Base-by-base conservation (phyloP, 2,888 invertebrate species). In the Rhingia campestris region DNA sequence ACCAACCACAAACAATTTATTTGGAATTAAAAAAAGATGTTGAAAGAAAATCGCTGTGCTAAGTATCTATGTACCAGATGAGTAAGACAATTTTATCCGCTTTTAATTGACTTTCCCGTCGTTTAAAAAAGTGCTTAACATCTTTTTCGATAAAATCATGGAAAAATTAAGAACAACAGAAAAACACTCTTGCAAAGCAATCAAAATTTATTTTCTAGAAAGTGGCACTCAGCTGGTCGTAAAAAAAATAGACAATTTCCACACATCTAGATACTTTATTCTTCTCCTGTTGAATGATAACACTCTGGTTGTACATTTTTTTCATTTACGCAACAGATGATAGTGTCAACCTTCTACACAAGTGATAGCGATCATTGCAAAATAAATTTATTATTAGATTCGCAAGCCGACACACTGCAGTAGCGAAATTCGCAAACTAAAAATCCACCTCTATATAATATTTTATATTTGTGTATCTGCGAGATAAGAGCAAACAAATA, bases 11-110 rank as follows among this genome's bases (percentile, higher is more conserved):
- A 32, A 43, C 2, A 22, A 4, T 49, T 7, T 49, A 32, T 9
- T 4, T n/a, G 10, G 9, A 49, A 49, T 47, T 7, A 22, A 47
- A 47, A 47, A 47, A 22, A 22, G 22, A 49, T 35, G 54, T 22
- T 54, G 14, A 54, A 33, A 22, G 67, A 45, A 53, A 43, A 54
- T 14, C 12, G 53, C 33, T 66, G 53, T 54, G 43, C 43, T 66
- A 14, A 54, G 14, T 51, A 49, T 35, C 7, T 51, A 33, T 6
- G 30, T 12, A n/a, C 39, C 12, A 39, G 41, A 32, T 53, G 1
- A 9, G 14, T 30, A 41, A 41, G 22, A 41, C 7, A 9, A 5
- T 54, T 54, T 54, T 37, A 54, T 37, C 12, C 14, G 37, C 35
- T 22, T 30, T 58, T 30, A 30, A 58, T 58, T 6, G 30, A 39